phyloP scores from a whole-genome alignment of 2,797 vertebrate species.

The Amphiprion clarkii region DNA sequence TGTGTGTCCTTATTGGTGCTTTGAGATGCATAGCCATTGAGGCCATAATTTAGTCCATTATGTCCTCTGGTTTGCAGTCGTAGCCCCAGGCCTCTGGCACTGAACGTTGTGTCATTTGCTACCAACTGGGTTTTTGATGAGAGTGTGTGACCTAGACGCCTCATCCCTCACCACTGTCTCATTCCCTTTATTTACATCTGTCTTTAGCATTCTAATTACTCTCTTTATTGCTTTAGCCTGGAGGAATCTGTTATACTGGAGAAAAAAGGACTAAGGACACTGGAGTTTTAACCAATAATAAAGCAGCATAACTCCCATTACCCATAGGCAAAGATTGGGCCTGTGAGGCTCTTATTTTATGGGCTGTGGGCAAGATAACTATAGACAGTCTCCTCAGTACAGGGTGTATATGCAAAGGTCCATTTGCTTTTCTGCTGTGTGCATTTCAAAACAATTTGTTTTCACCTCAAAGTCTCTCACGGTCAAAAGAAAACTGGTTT shows the following conservation, averaged over 20 bases:
- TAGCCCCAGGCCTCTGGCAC: slow-evolving; percentile 89
- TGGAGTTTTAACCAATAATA: slow-evolving; percentile 92
- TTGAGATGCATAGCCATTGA: slow-evolving; percentile 81
- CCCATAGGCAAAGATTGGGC: slow-evolving; percentile 79
- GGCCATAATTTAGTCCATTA: slow-evolving; percentile 88
- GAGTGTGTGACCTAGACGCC: slow-evolving; percentile 92
- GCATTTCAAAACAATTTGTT: slow-evolving; percentile 52
- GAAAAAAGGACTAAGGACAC: slow-evolving; percentile 86
- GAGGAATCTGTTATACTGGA: slow-evolving; percentile 89
- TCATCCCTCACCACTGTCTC: slow-evolving; percentile 97
- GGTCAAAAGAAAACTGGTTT: slow-evolving; percentile 21
- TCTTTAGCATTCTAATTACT: slow-evolving; percentile 99
- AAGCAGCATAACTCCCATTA: slow-evolving; percentile 83
- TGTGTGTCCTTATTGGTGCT: slow-evolving; percentile 79
- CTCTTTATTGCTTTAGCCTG: slow-evolving; percentile 99
- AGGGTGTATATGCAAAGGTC: slow-evolving; percentile 43
- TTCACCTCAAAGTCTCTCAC: slow-evolving; percentile 23
- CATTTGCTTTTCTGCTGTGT: slow-evolving; percentile 47
- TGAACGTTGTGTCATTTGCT: slow-evolving; percentile 90
- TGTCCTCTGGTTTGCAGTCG: slow-evolving; percentile 84
- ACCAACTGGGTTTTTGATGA: slow-evolving; percentile 94
- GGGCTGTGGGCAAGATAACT: slow-evolving; percentile 69
- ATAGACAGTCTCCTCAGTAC: slow-evolving; percentile 42
- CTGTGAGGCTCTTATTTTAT: slow-evolving; percentile 76
- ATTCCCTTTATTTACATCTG: slow-evolving; percentile 99